Conservation (phyloP, 2,797 vertebrate species). For the Gymnocypris eckloni region DNA sequence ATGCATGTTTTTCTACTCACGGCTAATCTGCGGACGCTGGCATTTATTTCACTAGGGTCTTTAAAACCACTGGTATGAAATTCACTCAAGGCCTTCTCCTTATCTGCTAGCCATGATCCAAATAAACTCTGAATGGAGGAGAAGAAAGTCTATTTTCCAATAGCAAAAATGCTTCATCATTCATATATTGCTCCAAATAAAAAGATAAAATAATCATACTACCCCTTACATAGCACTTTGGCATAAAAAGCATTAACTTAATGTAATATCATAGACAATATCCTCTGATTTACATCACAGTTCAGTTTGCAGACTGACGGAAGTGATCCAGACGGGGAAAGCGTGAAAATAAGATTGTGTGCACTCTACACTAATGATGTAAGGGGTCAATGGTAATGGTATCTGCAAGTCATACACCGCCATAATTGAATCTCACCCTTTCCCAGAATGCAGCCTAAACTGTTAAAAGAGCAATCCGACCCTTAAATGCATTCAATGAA, state of each 20-base stretch:
- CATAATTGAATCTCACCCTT: conserved; percentile 7
- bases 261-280: background rate
- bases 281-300: background rate
- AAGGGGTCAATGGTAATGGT: conserved; percentile 23
- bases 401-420: background rate
- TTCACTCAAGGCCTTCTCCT: conserved; percentile 88
- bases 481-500: conserved; percentile 1
- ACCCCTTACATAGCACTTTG: background rate
- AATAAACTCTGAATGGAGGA: conserved; percentile 80
- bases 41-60: conserved; percentile 88
- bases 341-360: conserved; percentile 15
- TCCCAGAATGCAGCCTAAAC: background rate
- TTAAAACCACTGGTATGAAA: conserved; percentile 90
- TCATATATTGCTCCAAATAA: background rate
- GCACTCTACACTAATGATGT: conserved; percentile 3
- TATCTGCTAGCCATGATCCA: conserved; percentile 89
- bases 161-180: background rate
- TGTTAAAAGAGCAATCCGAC: conserved; percentile 13
- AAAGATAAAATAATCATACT: background rate
- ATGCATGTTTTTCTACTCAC: conserved; percentile 76
- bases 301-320: background rate
- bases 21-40: conserved; percentile 89
- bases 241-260: background rate
- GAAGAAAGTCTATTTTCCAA: background rate
- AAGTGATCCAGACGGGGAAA: background rate